Base-by-base conservation (phyloP, 64 coral and sea anemone species). In the Pocillopora damicornis region DNA sequence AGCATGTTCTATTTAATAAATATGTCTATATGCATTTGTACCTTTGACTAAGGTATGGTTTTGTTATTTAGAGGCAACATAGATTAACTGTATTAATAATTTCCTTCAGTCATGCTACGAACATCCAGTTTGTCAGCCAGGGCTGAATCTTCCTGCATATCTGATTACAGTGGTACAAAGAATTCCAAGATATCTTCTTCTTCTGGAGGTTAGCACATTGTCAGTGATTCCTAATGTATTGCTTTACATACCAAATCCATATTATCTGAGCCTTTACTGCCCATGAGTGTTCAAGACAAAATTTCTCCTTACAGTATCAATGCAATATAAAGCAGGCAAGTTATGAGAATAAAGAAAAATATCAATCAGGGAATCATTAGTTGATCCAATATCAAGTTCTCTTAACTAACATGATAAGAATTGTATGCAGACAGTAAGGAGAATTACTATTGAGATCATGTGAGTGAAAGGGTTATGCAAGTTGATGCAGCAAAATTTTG, bases 121-220 rank as follows among this genome's bases (percentile, higher is more conserved):
- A 57, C 83, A 99, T 30, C 88, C 65, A 11, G 81, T 99, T 58
- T 99, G 93, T 51, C 97, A 95, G 62, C 93, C 97, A 23, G 97
- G 93, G 58, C 87, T 95, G 22, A 92, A 87, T 75, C 93, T 95
- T 1, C 93, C 84, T 25, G 93, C 93, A 1, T 94, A 99, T 77
- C 86, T 99, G 20, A 99, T 98, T 34, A 92, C 93, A 37, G 90
- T 92, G 58, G 97, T 99, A 74, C 97, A 99, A 75, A 99, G 97
- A 66, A 99, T 99, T 69, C 97, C 97, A 4, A 65, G 97, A 68
- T 99, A 99, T 87, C 85, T 99, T 30, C 75, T 99, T 51, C 86
- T 99, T 30, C 71, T 99, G 4, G 86, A 89, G 97, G 95, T 98
- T 51, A 0, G 65, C 8, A 42, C 13, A n/a, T 80, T 16, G 15